A percentile compares a stretch with the other conserved stretches of the same genome.
Conservation (phyloP, 2,888 invertebrate genomes). For the Crepidodera aurea region DNA sequence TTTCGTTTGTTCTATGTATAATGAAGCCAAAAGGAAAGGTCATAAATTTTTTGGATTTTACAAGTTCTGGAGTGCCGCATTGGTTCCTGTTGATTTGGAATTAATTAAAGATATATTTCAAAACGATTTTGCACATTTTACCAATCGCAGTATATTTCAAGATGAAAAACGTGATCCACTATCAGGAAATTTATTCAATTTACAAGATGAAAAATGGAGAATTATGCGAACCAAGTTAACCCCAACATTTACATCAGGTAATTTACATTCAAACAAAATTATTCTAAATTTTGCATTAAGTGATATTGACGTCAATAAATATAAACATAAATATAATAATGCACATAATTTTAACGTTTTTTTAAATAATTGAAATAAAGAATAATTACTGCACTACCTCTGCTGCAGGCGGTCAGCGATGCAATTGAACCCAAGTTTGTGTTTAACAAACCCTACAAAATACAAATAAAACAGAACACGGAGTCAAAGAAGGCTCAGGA, state of each 20-base stretch:
- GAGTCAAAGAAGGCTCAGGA: too few relatives aligned
- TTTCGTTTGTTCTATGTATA: background rate
- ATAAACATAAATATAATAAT: too few relatives aligned
- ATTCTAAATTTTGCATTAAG: too few relatives aligned
- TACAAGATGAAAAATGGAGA: constrained; percentile 68
- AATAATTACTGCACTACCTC: too few relatives aligned
- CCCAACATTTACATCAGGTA: constrained; percentile 37
- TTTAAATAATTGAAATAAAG: too few relatives aligned
- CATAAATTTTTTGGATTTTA: background rate
- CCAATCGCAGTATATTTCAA: constrained; percentile 64
- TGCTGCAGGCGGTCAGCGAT: too few relatives aligned
- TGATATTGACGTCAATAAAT: too few relatives aligned
- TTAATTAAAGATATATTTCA: constrained; percentile 52
- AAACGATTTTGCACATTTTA: constrained; percentile 55
- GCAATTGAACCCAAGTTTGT: too few relatives aligned
- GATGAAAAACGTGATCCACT: constrained; percentile 68
- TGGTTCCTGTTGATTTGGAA: constrained; percentile 49
- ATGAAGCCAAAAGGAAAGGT: background rate
- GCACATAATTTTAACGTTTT: too few relatives aligned
- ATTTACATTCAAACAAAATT: background rate
- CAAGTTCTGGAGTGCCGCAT: background rate
- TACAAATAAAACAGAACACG: too few relatives aligned
- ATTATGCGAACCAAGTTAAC: constrained; percentile 54
- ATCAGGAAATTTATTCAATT: constrained; percentile 66
- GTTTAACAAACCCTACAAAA: too few relatives aligned